Conservation (phyloP, 1,140 invertebrate genomes). For the Stegodyphus mimosarum region DNA sequence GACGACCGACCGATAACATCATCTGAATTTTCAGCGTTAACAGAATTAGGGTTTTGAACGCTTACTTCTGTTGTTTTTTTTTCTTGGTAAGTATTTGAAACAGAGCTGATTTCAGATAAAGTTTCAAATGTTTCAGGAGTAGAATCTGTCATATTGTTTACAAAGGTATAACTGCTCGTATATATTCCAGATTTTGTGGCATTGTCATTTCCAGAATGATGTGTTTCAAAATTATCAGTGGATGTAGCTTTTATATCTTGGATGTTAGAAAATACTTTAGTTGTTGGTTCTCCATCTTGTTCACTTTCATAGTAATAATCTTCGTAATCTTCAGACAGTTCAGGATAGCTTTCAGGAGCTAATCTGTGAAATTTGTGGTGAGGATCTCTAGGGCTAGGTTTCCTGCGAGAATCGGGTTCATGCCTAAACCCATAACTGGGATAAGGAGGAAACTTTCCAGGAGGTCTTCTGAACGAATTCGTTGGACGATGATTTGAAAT, state of each 20-base stretch:
- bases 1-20: not conserved
- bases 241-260: not conserved
- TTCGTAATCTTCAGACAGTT: slow-evolving; percentile 38
- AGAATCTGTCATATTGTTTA: not conserved
- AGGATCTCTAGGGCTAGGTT: slow-evolving; percentile 3
- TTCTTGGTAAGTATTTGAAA: too few relatives aligned
- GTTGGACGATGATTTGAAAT: slow-evolving; percentile 50
- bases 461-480: slow-evolving; percentile 14
- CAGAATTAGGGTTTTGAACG: not conserved
- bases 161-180: not conserved
- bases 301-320: slow-evolving; percentile 31
- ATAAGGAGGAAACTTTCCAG: slow-evolving; percentile 24
- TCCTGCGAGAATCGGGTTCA: slow-evolving; percentile 17
- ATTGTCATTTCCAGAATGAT: not conserved
- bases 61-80: not conserved
- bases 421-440: not conserved
- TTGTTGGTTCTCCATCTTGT: not conserved
- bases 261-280: slow-evolving; percentile 6
- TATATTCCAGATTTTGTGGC: not conserved
- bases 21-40: not conserved
- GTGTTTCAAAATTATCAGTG: not conserved
- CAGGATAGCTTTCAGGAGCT: not conserved
- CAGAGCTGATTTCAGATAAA: too few relatives aligned
- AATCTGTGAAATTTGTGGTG: slow-evolving; percentile 15
- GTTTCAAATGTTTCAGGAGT: too few relatives aligned